Percentiles rank a stretch among this genome's conserved stretches.
Evolutionary conservation across 1,140 invertebrate species (phyloP).

Genomic region (Colletes latitarsis): DNA sequence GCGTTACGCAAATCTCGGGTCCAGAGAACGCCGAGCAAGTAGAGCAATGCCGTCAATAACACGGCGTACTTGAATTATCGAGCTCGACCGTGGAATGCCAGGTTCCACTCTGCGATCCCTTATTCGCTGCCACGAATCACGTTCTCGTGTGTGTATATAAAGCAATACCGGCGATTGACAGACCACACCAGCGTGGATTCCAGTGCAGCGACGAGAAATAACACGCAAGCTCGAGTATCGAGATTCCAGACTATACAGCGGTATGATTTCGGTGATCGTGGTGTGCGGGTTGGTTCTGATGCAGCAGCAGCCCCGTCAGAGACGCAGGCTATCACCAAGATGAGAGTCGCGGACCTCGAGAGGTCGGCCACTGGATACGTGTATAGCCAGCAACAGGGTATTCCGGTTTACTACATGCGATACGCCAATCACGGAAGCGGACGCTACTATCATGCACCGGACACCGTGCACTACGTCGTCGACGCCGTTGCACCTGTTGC

Average conservation of each 20-base stretch:
- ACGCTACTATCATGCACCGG: conserved; percentile 63
- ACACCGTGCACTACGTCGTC: conserved; percentile 64
- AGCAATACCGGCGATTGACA: conserved; percentile 37
- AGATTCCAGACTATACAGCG: not conserved
- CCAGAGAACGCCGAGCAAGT: not conserved
- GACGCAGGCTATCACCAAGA: conserved; percentile 71
- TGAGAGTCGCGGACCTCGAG: conserved; percentile 72
- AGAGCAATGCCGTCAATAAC: conserved; percentile 22
- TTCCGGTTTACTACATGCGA: conserved; percentile 72
- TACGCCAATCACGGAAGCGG: conserved; percentile 75
- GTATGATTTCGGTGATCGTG: not conserved
- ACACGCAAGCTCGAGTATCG: not conserved
- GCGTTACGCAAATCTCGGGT: conserved; percentile 31
- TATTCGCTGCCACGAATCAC: conserved; percentile 32
- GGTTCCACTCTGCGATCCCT: conserved; percentile 44
- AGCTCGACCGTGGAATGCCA: conserved; percentile 27
- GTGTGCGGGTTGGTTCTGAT: conserved; percentile 7
- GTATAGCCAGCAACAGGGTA: conserved; percentile 72
- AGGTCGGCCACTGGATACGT: conserved; percentile 73
- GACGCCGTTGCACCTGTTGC: conserved; percentile 69
- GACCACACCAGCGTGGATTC: conserved; percentile 29
- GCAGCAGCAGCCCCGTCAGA: conserved; percentile 24
- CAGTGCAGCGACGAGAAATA: conserved; percentile 18
- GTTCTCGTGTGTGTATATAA: conserved; percentile 55
- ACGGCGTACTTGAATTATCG: conserved; percentile 45